A percentile compares a stretch with the other conserved stretches of the same genome.
These are phyloP conservation scores for Malurus alboscapulatus DNA, from an alignment of 2,113 vertebrate species.

Conservation along the genomic window DNA sequence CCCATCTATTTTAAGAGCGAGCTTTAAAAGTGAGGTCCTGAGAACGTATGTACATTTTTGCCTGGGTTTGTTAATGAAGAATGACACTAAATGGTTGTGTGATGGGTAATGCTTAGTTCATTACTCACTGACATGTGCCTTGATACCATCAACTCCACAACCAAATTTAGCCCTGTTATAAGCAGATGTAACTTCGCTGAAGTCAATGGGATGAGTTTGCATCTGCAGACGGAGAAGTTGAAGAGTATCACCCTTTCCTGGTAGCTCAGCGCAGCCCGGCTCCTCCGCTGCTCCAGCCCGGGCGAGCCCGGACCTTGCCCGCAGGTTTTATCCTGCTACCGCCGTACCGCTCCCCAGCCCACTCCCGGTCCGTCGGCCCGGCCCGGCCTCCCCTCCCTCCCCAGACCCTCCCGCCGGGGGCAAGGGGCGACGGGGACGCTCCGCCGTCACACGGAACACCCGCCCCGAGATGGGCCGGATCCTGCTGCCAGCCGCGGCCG, in stretches of 20 bases:
- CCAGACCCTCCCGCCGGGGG: neutral
- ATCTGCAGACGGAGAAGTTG: constrained; percentile 56
- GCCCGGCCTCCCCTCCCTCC: neutral
- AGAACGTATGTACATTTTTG: neutral
- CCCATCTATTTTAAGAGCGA: neutral
- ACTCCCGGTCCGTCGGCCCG: neutral
- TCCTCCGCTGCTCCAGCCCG: neutral
- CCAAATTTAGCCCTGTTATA: constrained; percentile 62
- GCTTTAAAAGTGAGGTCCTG: neutral
- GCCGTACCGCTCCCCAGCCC: neutral
- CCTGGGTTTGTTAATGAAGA: neutral
- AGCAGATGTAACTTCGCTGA: constrained; percentile 40
- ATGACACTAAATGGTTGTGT: constrained; percentile 15
- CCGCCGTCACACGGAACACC: neutral
- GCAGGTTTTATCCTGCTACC: neutral
- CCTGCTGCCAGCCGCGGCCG: neutral
- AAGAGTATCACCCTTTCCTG: constrained; percentile 25
- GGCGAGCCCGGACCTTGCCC: neutral
- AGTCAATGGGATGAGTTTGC: constrained; percentile 30
- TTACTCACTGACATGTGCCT: constrained; percentile 60
- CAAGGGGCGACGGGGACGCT: neutral
- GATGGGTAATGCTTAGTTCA: constrained; percentile 36
- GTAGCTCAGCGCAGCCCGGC: neutral
- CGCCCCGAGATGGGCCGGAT: neutral
- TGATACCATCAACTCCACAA: constrained; percentile 48